A percentile compares a stretch with the other conserved stretches of the same genome.
phyloP scores from a whole-genome alignment of 2,113 vertebrate genomes.

The Oreotrochilus melanogaster region DNA sequence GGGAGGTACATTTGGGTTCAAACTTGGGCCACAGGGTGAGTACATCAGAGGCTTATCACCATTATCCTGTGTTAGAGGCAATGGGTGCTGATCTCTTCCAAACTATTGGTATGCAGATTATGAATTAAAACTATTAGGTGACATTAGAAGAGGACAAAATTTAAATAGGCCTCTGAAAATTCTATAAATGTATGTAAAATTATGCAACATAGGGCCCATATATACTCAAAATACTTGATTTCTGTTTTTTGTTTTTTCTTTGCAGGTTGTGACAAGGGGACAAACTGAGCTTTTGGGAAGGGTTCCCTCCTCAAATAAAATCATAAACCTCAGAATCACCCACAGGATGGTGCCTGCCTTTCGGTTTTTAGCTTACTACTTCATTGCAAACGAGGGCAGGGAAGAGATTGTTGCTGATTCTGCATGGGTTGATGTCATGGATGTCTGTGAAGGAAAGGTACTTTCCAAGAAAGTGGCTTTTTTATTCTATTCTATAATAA shows the following conservation, averaged over 20 bases:
- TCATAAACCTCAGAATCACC: constrained; percentile 43
- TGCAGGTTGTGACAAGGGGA: constrained; percentile 74
- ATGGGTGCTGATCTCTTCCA: background rate
- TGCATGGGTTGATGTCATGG: constrained; percentile 80
- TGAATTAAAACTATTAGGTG: background rate
- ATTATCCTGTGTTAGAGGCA: background rate
- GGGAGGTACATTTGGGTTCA: background rate
- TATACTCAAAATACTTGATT: background rate
- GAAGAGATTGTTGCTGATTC: constrained; percentile 81
- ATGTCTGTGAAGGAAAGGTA: constrained; percentile 80
- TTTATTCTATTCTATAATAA: background rate
- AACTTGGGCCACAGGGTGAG: background rate
- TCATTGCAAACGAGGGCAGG: background rate
- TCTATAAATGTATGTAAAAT: background rate
- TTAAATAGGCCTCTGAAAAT: background rate
- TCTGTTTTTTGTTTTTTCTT: background rate
- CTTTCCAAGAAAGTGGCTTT: background rate
- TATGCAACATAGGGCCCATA: background rate
- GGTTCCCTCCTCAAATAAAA: constrained; percentile 45
- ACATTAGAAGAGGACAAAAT: background rate
- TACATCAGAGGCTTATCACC: background rate
- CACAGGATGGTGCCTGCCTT: constrained; percentile 80
- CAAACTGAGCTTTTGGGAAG: constrained; percentile 43
- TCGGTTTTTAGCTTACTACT: constrained; percentile 83
- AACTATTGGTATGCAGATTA: background rate